Evolutionary conservation across 2,888 invertebrate genomes (phyloP).

Genomic region (Spodoptera littoralis): DNA sequence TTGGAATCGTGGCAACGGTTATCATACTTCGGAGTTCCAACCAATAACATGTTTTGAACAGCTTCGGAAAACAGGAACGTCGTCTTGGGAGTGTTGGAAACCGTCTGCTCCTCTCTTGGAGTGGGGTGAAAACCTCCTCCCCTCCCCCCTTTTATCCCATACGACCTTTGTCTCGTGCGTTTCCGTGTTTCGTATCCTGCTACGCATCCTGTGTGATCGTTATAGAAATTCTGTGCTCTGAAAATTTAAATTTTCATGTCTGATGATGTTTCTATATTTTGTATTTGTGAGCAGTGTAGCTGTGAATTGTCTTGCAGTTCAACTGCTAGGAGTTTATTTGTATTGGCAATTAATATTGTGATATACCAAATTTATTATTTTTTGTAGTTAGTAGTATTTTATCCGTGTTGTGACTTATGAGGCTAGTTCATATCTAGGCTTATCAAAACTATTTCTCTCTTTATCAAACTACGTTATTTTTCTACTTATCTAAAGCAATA

Average conservation of each 20-base stretch:
- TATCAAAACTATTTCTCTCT: no score
- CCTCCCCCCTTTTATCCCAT: constrained; percentile 24
- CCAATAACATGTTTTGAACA: constrained; percentile 53
- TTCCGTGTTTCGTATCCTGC: constrained; percentile 61
- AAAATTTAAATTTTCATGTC: constrained; percentile 15
- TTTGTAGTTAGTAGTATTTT: no score
- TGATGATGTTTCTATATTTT: neutral
- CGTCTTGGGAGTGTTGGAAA: constrained; percentile 55
- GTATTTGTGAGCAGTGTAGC: neutral
- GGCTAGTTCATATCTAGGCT: no score
- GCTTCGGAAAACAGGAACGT: constrained; percentile 49
- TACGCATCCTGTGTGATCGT: constrained; percentile 49
- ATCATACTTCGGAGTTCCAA: constrained; percentile 34
- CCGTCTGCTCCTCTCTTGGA: constrained; percentile 28
- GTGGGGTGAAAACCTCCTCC: constrained; percentile 21
- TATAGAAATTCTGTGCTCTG: constrained; percentile 31
- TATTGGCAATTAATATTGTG: no score
- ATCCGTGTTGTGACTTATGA: no score
- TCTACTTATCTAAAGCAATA: neutral
- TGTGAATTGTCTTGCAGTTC: no score
- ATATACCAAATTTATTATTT: no score
- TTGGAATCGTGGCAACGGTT: constrained; percentile 33
- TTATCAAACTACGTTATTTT: no score
- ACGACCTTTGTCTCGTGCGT: constrained; percentile 64
- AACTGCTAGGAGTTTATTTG: no score